These are phyloP conservation scores for Apostichopus leukothele DNA, from an alignment of 53 echinoderm and acorn worm genomes.

Conservation along the genomic window DNA sequence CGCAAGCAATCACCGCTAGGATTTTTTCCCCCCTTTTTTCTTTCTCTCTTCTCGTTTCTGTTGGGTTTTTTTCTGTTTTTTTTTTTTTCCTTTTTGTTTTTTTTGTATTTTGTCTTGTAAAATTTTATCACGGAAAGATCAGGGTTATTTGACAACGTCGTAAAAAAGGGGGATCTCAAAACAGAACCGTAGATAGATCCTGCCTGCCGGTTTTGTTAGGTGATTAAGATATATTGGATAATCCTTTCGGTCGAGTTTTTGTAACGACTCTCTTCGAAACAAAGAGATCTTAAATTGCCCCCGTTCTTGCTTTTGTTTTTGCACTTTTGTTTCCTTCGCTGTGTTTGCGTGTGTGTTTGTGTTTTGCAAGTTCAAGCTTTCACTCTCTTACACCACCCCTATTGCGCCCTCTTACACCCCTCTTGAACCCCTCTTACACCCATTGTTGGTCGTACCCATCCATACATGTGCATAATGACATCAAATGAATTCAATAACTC, in stretches of 20 bases:
- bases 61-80: not conserved
- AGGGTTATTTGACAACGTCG: not conserved
- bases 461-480: no score
- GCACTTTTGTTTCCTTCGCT: no score
- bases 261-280: no score
- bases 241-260: not conserved
- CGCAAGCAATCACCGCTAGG: constrained; percentile 41
- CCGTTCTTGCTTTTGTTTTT: no score
- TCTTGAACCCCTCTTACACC: no score
- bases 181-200: constrained; percentile 12
- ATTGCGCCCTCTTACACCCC: no score
- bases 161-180: not conserved
- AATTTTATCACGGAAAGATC: constrained; percentile 35
- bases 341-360: no score
- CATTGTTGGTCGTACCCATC: no score
- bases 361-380: no score
- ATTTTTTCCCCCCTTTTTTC: constrained; percentile 3
- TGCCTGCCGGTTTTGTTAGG: not conserved
- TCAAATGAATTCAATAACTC: no score
- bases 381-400: no score
- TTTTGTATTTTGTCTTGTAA: constrained; percentile 4
- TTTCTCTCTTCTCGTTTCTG: not conserved
- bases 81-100: not conserved
- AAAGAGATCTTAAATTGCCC: no score
- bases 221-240: not conserved